Evolutionary conservation across 2,113 vertebrate species (phyloP).

Genomic region (Myiozetetes cayanensis): DNA sequence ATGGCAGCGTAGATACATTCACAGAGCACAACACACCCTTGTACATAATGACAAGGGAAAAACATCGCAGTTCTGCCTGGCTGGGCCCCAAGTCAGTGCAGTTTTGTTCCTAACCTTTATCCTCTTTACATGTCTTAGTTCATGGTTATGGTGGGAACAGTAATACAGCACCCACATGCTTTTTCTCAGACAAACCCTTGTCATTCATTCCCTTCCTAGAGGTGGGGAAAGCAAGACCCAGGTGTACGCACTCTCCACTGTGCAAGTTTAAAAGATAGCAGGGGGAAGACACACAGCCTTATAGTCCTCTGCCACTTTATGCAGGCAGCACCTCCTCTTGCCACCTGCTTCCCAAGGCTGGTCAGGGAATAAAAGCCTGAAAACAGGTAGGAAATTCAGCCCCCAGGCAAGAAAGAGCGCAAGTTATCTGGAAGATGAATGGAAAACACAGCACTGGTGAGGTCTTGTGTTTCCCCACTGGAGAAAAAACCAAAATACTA

Average conservation of each 20-base stretch:
- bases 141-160: not conserved
- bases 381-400: not conserved
- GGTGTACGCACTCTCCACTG: rapidly evolving
- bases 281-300: not conserved
- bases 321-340: not conserved
- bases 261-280: not conserved
- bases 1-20: not conserved
- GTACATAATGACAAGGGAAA: not conserved
- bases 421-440: not conserved
- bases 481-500: not conserved
- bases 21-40: not conserved
- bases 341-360: not conserved
- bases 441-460: not conserved
- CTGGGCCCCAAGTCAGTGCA: not conserved
- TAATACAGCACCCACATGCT: not conserved
- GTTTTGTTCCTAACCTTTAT: not conserved
- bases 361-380: not conserved
- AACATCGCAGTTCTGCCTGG: not conserved
- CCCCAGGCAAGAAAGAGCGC: not conserved
- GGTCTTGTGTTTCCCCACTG: not conserved
- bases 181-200: not conserved
- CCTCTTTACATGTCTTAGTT: not conserved
- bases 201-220: not conserved
- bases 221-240: not conserved
- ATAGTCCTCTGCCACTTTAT: rapidly evolving